Percentiles rank a stretch among this genome's conserved stretches.
Conservation (phyloP, 2,797 vertebrate genomes). For the Salarias fasciatus region DNA sequence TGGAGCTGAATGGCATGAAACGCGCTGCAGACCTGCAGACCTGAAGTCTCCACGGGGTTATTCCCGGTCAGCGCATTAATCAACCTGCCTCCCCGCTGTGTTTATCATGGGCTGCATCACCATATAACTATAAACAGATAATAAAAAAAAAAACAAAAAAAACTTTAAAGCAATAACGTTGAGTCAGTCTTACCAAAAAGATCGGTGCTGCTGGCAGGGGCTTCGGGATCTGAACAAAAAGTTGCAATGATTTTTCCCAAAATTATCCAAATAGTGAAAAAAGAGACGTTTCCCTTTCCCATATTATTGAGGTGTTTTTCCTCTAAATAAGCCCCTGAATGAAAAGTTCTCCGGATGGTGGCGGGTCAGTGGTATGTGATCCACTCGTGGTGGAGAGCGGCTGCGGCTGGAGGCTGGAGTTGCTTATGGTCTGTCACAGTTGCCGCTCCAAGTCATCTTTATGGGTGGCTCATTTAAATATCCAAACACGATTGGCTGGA, state of each 20-base stretch:
- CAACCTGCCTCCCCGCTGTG: slow-evolving; percentile 12
- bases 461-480: slow-evolving; percentile 80
- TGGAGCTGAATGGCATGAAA: slow-evolving; percentile 39
- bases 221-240: slow-evolving; percentile 68
- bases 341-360: slow-evolving; percentile 6
- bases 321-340: slow-evolving; percentile 17
- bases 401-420: slow-evolving; percentile 40
- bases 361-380: slow-evolving; percentile 40
- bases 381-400: slow-evolving; percentile 38
- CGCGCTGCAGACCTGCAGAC: slow-evolving; percentile 47
- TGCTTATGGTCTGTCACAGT: slow-evolving; percentile 71
- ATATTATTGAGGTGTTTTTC: slow-evolving; percentile 70
- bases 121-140: neutral
- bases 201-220: slow-evolving; percentile 23
- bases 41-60: slow-evolving; percentile 40
- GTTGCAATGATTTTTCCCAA: slow-evolving; percentile 65
- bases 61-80: slow-evolving; percentile 54
- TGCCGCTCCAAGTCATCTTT: slow-evolving; percentile 75
- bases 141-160: neutral
- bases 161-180: too few relatives aligned
- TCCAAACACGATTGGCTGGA: slow-evolving; percentile 71
- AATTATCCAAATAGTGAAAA: slow-evolving; percentile 78
- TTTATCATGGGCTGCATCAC: slow-evolving; percentile 4
- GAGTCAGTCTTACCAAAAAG: slow-evolving; percentile 71
- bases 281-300: slow-evolving; percentile 71